These are phyloP conservation scores for Aleadryas rufinucha DNA, from an alignment of 2,113 vertebrate species.

Conservation along the genomic window DNA sequence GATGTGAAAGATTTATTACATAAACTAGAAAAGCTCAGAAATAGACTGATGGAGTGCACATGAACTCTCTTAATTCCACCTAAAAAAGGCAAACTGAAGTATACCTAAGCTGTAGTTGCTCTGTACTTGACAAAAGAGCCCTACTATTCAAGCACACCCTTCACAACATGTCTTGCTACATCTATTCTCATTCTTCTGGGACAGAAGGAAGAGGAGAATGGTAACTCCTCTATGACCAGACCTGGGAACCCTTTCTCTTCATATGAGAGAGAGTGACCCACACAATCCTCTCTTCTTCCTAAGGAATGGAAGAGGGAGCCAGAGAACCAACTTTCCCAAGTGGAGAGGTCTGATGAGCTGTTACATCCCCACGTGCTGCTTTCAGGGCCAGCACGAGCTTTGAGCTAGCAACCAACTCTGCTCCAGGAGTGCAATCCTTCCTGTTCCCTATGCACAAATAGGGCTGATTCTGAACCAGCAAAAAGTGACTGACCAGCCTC, in stretches of 20 bases:
- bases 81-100: neutral
- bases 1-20: neutral
- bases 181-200: neutral
- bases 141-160: neutral
- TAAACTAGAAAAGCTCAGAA: neutral
- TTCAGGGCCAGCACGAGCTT: neutral
- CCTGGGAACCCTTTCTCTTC: neutral
- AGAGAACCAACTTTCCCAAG: neutral
- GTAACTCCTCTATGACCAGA: neutral
- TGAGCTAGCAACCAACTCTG: accelerated
- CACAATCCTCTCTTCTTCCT: neutral
- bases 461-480: neutral
- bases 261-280: neutral
- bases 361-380: accelerated
- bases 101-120: neutral
- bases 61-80: neutral
- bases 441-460: neutral
- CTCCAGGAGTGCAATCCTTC: accelerated
- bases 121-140: neutral
- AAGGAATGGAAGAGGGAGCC: neutral
- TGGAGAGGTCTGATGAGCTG: neutral
- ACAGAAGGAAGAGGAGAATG: neutral
- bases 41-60: neutral
- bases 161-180: neutral
- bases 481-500: neutral